phyloP scores from a whole-genome alignment of 1,140 invertebrate genomes.

The Euwallacea fornicatus region DNA sequence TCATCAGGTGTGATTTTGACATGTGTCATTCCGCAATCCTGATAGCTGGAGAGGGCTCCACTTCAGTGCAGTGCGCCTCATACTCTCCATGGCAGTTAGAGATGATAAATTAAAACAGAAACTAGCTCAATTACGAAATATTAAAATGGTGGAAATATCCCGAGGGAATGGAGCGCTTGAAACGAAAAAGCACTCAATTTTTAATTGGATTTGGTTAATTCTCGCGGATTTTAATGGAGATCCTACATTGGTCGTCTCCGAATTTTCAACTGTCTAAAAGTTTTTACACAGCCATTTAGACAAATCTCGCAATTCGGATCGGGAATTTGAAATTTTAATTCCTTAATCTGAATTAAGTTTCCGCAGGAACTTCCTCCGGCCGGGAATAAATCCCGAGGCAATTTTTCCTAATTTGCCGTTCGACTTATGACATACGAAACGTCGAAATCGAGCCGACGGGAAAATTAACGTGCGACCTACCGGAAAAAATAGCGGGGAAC shows the following conservation, averaged over 20 bases:
- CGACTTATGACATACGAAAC: constrained; percentile 37
- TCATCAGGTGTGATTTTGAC: too few species aligned
- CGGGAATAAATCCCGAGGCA: not conserved
- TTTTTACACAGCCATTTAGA: constrained; percentile 26
- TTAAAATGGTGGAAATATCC: constrained; percentile 27
- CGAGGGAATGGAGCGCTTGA: constrained; percentile 27
- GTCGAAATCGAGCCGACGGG: constrained; percentile 31
- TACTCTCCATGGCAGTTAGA: not conserved
- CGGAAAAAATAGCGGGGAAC: constrained; percentile 23
- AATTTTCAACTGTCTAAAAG: constrained; percentile 39
- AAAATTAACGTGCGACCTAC: constrained; percentile 37
- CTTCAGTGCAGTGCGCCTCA: too few species aligned
- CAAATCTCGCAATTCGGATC: constrained; percentile 24
- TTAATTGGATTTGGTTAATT: constrained; percentile 56
- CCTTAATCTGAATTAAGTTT: constrained; percentile 26
- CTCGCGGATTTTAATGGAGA: constrained; percentile 55
- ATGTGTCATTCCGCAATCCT: too few species aligned
- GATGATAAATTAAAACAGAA: constrained; percentile 12
- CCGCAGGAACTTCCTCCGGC: not conserved
- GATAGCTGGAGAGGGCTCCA: too few species aligned
- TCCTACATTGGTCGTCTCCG: constrained; percentile 51
- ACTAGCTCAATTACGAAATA: constrained; percentile 34
- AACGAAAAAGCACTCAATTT: constrained; percentile 56
- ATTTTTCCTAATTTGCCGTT: constrained; percentile 8
- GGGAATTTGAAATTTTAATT: constrained; percentile 32